Percentiles rank a stretch among this genome's conserved stretches.
Evolutionary conservation across 2,113 vertebrate genomes (phyloP).

Genomic region (Brachypteracias leptosomus): DNA sequence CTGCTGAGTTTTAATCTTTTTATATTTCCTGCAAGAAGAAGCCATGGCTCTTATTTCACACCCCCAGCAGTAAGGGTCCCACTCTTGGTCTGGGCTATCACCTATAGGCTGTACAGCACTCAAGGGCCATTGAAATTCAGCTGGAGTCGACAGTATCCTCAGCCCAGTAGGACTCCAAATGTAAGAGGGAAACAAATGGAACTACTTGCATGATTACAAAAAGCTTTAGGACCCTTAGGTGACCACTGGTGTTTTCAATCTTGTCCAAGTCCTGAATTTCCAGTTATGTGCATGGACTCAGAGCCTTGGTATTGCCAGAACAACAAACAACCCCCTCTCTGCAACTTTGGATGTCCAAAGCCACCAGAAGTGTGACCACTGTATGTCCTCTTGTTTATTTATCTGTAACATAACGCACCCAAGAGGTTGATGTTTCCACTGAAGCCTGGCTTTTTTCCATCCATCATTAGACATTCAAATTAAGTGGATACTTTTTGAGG

Average conservation of each 20-base stretch:
- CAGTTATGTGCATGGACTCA: background rate
- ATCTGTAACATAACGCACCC: background rate
- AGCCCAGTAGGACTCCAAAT: rapidly evolving
- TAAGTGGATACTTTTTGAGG: background rate
- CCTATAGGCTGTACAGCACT: background rate
- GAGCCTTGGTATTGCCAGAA: background rate
- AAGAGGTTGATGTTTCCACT: background rate
- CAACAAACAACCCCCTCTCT: background rate
- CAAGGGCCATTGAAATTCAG: background rate
- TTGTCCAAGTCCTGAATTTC: background rate
- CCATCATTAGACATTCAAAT: background rate
- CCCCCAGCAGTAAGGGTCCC: background rate
- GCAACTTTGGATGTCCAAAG: background rate
- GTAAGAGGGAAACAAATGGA: background rate
- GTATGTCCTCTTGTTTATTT: background rate
- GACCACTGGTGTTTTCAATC: background rate
- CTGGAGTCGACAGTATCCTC: background rate
- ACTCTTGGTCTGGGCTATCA: too few species aligned
- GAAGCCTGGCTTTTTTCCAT: background rate
- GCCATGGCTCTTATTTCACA: background rate
- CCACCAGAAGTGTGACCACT: background rate
- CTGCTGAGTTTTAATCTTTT: background rate
- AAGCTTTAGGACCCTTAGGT: background rate
- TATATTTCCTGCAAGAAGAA: background rate
- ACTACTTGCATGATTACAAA: rapidly evolving